Evolutionary conservation across 2,888 invertebrate genomes (phyloP).

Genomic region (Watsonalla binaria): DNA sequence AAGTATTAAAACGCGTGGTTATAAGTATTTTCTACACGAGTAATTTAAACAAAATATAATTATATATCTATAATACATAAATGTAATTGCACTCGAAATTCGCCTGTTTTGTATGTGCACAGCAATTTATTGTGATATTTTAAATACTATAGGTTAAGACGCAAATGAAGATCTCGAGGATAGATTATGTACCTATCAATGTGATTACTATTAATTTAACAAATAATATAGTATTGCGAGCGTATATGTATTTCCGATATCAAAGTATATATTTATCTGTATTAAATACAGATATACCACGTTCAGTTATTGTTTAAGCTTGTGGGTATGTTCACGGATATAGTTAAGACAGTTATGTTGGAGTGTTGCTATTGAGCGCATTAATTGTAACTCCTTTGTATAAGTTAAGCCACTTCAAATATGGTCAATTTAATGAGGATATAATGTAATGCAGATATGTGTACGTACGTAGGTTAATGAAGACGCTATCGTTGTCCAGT

Average conservation of each 20-base stretch:
- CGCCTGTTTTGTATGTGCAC: slow-evolving; percentile 79
- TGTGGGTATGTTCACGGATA: slow-evolving; percentile 31
- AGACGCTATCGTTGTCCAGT: slow-evolving; percentile 50
- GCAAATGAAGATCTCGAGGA: slow-evolving; percentile 67
- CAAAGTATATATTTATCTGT: slow-evolving; percentile 43
- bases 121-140: slow-evolving; percentile 80
- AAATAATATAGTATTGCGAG: slow-evolving; percentile 30
- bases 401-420: slow-evolving; percentile 50
- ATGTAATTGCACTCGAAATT: slow-evolving; percentile 77
- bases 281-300: slow-evolving; percentile 49
- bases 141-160: slow-evolving; percentile 74
- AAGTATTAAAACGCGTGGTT: too few species aligned
- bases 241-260: slow-evolving; percentile 32
- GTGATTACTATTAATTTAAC: slow-evolving; percentile 63
- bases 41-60: slow-evolving; percentile 55
- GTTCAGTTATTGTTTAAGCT: slow-evolving; percentile 39
- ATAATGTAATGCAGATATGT: slow-evolving; percentile 35
- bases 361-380: slow-evolving; percentile 24
- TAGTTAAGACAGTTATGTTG: slow-evolving; percentile 24
- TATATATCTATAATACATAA: slow-evolving; percentile 57
- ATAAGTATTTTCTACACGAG: slow-evolving; percentile 36
- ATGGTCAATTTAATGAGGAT: slow-evolving; percentile 65
- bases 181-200: slow-evolving; percentile 70
- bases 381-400: slow-evolving; percentile 14
- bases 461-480: slow-evolving; percentile 56